Evolutionary conservation across 2,113 vertebrate genomes (phyloP).

Genomic region (Scophthalmus maximus): DNA sequence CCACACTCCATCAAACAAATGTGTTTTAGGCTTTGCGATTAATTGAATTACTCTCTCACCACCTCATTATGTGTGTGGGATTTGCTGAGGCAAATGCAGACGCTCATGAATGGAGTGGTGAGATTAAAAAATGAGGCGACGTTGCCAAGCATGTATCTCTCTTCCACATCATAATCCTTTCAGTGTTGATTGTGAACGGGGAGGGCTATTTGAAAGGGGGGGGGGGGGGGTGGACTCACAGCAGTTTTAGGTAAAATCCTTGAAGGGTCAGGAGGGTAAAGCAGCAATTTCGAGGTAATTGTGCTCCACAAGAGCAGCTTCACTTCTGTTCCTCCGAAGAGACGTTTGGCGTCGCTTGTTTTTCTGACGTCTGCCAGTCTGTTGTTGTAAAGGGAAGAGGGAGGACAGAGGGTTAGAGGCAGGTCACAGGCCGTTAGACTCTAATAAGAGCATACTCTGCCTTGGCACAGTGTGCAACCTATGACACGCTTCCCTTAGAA

Average conservation of each 20-base stretch:
- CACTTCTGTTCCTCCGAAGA: constrained; percentile 45
- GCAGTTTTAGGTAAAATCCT: constrained; percentile 71
- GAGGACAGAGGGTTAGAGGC: constrained; percentile 57
- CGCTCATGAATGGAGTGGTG: constrained; percentile 25
- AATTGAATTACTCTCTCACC: constrained; percentile 30
- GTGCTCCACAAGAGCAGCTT: constrained; percentile 70
- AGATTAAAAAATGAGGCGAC: constrained; percentile 23
- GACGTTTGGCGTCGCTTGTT: constrained; percentile 43
- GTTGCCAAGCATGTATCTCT: constrained; percentile 12
- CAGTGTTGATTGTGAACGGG: constrained; percentile 6
- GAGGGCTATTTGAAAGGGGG: not conserved
- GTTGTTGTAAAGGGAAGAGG: constrained; percentile 59
- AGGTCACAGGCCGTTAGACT: constrained; percentile 31
- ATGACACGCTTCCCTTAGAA: constrained; percentile 25
- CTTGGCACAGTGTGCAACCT: constrained; percentile 27
- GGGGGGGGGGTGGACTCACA: constrained; percentile 61
- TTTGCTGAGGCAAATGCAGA: constrained; percentile 50
- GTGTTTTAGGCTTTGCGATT: constrained; percentile 25
- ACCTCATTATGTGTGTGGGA: constrained; percentile 37
- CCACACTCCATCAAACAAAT: constrained; percentile 37
- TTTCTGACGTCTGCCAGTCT: constrained; percentile 57
- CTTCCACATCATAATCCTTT: constrained; percentile 18
- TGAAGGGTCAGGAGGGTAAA: constrained; percentile 54
- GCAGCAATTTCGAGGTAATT: constrained; percentile 59
- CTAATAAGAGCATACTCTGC: constrained; percentile 34